These are phyloP conservation scores for Diploscapter pachys DNA, from an alignment of 1,140 invertebrate species.

Conservation along the genomic window DNA sequence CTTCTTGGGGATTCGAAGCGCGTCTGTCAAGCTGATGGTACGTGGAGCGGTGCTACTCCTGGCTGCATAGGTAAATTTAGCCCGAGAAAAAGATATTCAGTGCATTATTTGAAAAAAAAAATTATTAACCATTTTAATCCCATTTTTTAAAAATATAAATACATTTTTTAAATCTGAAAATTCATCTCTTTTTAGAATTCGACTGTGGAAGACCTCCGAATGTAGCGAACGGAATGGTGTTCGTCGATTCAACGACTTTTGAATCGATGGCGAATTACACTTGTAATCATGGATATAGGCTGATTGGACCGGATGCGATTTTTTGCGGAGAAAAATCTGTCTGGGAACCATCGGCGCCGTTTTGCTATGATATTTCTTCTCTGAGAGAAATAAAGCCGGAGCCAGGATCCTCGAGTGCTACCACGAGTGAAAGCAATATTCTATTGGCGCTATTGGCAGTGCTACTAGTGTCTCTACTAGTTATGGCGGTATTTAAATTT, in stretches of 20 bases:
- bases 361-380: slow-evolving; percentile 41
- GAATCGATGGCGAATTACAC: slow-evolving; percentile 71
- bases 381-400: slow-evolving; percentile 1
- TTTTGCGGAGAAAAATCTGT: slow-evolving; percentile 72
- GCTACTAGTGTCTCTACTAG: not conserved
- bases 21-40: slow-evolving; percentile 23
- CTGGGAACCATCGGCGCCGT: slow-evolving; percentile 73
- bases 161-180: too few relatives aligned
- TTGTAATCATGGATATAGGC: slow-evolving; percentile 84
- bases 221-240: slow-evolving; percentile 38
- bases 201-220: slow-evolving; percentile 40
- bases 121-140: too few relatives aligned
- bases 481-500: slow-evolving; percentile 4
- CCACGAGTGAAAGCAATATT: too few relatives aligned
- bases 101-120: too few relatives aligned
- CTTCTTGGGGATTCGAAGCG: slow-evolving; percentile 23
- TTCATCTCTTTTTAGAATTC: slow-evolving; percentile 29
- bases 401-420: not conserved
- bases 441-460: slow-evolving; percentile 12
- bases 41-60: slow-evolving; percentile 21
- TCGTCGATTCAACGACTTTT: slow-evolving; percentile 24
- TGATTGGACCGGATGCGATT: slow-evolving; percentile 77
- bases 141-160: too few relatives aligned
- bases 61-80: slow-evolving; percentile 19
- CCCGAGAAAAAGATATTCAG: too few relatives aligned